These are phyloP conservation scores for Palythoa heliodiscus DNA, from an alignment of 92 coral and sea anemone genomes.

Conservation along the genomic window DNA sequence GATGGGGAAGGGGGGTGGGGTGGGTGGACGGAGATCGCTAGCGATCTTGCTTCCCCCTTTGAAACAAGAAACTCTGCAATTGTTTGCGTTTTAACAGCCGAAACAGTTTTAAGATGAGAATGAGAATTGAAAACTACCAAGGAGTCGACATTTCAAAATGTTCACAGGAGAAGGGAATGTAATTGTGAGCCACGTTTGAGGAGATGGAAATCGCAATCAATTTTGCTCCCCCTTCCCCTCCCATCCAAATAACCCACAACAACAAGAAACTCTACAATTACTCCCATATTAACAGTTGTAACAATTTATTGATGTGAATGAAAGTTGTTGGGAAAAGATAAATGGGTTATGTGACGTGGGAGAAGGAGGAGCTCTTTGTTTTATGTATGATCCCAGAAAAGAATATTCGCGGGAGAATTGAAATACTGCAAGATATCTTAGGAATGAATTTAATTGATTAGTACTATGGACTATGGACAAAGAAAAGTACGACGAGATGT, in stretches of 20 bases:
- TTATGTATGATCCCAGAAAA: slow-evolving; percentile 7
- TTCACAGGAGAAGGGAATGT: not conserved
- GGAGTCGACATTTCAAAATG: not conserved
- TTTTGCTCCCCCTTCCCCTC: not conserved
- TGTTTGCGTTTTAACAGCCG: not conserved
- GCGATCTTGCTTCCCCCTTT: not conserved
- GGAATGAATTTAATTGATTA: slow-evolving; percentile 5
- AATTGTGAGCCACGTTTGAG: not conserved
- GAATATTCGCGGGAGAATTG: slow-evolving; percentile 14
- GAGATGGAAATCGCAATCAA: not conserved
- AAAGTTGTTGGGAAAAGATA: not conserved
- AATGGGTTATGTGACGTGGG: not conserved
- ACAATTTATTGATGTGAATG: not conserved
- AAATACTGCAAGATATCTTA: not conserved
- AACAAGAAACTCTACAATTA: not conserved
- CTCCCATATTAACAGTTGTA: not conserved
- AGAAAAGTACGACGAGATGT: slow-evolving; percentile 44
- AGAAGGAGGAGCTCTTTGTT: slow-evolving; percentile 3
- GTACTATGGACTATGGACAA: slow-evolving; percentile 41
- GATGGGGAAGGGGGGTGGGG: not conserved
- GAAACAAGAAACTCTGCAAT: no score
- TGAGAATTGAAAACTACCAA: not conserved
- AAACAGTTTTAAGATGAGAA: not conserved
- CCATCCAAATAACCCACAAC: not conserved
- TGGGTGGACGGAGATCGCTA: not conserved